A percentile compares a stretch with the other conserved stretches of the same genome.
Conservation (phyloP, 1,140 invertebrate genomes). For the Neelides sp. region DNA sequence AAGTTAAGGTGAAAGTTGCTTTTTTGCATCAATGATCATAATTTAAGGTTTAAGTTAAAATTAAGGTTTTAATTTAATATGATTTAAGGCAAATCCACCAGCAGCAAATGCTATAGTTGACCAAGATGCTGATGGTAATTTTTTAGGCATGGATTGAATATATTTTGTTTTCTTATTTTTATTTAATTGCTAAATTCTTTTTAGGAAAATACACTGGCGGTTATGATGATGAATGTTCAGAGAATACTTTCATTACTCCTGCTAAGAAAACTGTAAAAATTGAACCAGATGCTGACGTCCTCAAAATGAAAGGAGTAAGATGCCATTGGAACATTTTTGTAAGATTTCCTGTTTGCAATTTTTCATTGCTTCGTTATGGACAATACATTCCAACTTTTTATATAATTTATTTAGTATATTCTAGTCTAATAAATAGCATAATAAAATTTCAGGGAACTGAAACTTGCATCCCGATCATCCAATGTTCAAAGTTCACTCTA, state of each 20-base stretch:
- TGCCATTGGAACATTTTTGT: constrained; percentile 27
- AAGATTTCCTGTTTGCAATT: neutral
- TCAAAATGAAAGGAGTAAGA: neutral
- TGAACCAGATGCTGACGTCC: constrained; percentile 7
- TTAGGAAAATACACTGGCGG: constrained; percentile 16
- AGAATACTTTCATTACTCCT: constrained; percentile 10
- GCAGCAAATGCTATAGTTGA: no score
- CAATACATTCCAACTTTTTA: neutral
- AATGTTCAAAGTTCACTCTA: constrained; percentile 22
- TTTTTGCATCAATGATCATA: no score
- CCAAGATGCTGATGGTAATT: no score
- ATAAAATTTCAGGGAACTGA: constrained; percentile 19
- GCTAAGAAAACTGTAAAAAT: constrained; percentile 7
- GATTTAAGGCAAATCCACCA: no score
- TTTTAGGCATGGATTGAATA: no score
- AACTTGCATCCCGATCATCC: constrained; percentile 16
- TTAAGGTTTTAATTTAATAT: no score
- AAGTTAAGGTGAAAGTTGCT: no score
- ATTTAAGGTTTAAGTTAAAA: no score
- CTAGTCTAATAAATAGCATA: no score
- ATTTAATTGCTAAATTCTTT: neutral
- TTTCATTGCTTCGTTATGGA: neutral
- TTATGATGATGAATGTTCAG: constrained; percentile 12
- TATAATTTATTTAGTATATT: neutral
- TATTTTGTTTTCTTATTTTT: no score